phyloP scores from a whole-genome alignment of 2,888 invertebrate genomes.

The Phengaris arion region DNA sequence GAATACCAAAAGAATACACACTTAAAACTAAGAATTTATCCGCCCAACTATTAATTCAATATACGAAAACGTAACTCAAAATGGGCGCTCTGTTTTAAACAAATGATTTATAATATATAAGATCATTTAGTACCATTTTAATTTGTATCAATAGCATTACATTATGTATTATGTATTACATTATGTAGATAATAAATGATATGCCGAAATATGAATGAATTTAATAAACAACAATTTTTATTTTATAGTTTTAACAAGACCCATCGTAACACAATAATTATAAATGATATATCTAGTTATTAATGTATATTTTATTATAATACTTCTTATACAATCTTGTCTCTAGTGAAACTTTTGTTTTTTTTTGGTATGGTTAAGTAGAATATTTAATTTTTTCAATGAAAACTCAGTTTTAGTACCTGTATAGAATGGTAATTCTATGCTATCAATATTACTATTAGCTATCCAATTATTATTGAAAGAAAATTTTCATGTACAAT shows the following conservation, averaged over 20 bases:
- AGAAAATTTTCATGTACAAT: no score
- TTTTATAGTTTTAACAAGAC: not conserved
- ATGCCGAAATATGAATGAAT: not conserved
- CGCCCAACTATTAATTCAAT: slow-evolving; percentile 73
- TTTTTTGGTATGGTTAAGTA: no score
- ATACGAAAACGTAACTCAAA: slow-evolving; percentile 67
- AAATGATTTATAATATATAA: slow-evolving; percentile 63
- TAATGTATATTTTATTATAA: not conserved
- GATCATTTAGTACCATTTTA: slow-evolving; percentile 53
- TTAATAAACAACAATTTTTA: not conserved
- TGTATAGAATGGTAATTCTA: no score
- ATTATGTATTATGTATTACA: not conserved
- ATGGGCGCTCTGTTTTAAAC: slow-evolving; percentile 67
- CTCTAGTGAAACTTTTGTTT: no score
- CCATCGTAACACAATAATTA: not conserved
- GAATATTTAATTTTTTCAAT: no score
- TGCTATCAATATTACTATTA: no score
- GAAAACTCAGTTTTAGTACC: no score
- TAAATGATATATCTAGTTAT: not conserved
- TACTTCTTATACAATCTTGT: no score
- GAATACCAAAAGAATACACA: no score
- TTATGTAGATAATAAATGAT: not conserved
- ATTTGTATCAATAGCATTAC: slow-evolving; percentile 26
- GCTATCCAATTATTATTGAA: no score
- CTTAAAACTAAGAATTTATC: slow-evolving; percentile 41